phyloP scores from a whole-genome alignment of 1,140 invertebrate species.

The Caenorhabditis remanei region DNA sequence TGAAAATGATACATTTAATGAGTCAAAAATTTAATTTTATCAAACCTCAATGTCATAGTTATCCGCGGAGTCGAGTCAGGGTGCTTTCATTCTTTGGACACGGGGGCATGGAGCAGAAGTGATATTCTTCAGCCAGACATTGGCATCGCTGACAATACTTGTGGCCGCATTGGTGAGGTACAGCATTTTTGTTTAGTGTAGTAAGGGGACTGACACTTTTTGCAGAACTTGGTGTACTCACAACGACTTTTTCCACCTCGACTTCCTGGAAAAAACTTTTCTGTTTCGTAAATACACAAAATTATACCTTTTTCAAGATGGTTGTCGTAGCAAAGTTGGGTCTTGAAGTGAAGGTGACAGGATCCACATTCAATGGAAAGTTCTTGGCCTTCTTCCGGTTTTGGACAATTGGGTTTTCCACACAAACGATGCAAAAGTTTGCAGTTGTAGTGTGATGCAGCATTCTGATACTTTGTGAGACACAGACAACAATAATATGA shows the following conservation, averaged over 20 bases:
- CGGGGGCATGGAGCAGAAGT: not conserved
- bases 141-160: too few species aligned
- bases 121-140: not conserved
- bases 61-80: not conserved
- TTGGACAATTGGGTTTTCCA: too few species aligned
- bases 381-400: not conserved
- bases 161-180: not conserved
- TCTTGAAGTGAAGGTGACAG: not conserved
- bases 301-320: not conserved
- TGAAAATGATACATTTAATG: too few species aligned
- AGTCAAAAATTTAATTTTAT: not conserved
- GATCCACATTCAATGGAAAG: not conserved
- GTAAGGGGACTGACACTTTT: not conserved
- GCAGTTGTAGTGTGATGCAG: too few species aligned
- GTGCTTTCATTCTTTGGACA: not conserved
- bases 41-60: not conserved
- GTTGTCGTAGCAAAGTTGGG: not conserved
- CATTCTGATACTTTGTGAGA: too few species aligned
- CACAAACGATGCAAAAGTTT: too few species aligned
- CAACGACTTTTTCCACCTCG: not conserved
- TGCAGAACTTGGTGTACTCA: not conserved
- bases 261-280: not conserved
- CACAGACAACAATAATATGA: too few species aligned
- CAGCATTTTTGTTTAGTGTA: not conserved
- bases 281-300: not conserved